These are phyloP conservation scores for Lycaon pictus DNA, from an alignment of 2,113 vertebrate species.

Conservation along the genomic window DNA sequence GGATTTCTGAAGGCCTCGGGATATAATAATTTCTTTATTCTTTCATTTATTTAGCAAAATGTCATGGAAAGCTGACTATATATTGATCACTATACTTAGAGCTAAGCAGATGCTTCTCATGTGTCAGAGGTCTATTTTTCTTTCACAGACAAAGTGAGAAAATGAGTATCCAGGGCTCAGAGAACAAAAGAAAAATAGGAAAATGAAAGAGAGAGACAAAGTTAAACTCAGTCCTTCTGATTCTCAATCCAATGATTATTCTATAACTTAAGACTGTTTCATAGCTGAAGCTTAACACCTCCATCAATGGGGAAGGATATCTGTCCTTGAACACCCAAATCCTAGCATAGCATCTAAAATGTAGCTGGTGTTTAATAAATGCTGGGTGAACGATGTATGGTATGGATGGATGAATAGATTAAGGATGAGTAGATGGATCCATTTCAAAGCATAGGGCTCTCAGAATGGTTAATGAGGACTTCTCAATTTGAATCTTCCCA, in stretches of 20 bases:
- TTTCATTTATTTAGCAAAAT: conserved; percentile 28
- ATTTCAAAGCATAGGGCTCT: background rate
- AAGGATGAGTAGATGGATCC: background rate
- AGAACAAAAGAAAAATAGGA: background rate
- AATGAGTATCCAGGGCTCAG: background rate
- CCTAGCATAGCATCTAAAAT: background rate
- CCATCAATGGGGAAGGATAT: background rate
- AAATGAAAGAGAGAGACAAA: conserved; percentile 9
- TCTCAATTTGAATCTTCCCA: background rate
- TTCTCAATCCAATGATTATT: background rate
- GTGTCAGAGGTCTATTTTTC: background rate
- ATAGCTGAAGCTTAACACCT: background rate
- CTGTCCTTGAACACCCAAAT: background rate
- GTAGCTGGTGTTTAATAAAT: background rate
- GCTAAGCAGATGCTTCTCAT: background rate
- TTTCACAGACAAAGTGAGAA: background rate
- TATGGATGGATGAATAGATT: background rate
- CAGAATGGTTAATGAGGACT: background rate
- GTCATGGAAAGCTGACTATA: background rate
- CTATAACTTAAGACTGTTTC: background rate
- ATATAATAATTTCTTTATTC: background rate
- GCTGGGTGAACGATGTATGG: background rate
- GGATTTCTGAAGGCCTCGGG: background rate
- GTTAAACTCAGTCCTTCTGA: background rate
- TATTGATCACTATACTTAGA: background rate